phyloP scores from a whole-genome alignment of 2,113 vertebrate species.

The Vireo altiloquus region DNA sequence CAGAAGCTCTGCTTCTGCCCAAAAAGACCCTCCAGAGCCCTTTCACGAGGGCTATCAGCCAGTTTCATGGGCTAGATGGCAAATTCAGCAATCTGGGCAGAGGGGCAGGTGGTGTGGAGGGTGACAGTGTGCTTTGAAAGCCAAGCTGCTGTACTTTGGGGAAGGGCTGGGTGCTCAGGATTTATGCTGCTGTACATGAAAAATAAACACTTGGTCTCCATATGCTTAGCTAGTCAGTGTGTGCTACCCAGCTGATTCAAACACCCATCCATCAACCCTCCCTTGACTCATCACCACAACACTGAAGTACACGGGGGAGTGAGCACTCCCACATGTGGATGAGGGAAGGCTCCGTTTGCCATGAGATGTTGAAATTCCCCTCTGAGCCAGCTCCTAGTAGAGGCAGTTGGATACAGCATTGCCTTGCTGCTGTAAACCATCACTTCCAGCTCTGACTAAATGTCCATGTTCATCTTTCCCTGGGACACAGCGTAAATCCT shows the following conservation, averaged over 20 bases:
- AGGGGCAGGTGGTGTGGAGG: not conserved
- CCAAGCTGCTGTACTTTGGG: not conserved
- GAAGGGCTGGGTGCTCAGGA: not conserved
- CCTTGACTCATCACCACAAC: slow-evolving; percentile 19
- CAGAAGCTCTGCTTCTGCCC: not conserved
- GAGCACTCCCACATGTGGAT: not conserved
- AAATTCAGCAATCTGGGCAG: not conserved
- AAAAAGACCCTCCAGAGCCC: not conserved
- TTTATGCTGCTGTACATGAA: slow-evolving; percentile 20
- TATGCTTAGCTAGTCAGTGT: not conserved
- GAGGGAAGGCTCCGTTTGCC: not conserved
- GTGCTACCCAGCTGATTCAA: slow-evolving; percentile 41
- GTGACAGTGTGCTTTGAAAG: not conserved
- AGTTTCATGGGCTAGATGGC: not conserved
- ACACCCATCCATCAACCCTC: slow-evolving; percentile 43
- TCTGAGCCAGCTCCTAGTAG: not conserved
- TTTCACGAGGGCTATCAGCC: not conserved
- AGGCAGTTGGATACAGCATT: not conserved
- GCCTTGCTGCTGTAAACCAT: not conserved
- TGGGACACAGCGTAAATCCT: not conserved
- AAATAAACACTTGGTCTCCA: slow-evolving; percentile 31
- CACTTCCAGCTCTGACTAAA: not conserved
- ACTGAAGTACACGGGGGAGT: not conserved
- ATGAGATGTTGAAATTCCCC: not conserved
- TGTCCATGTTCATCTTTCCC: not conserved